phyloP scores from a whole-genome alignment of 2,888 invertebrate genomes.

The Antitype chi region DNA sequence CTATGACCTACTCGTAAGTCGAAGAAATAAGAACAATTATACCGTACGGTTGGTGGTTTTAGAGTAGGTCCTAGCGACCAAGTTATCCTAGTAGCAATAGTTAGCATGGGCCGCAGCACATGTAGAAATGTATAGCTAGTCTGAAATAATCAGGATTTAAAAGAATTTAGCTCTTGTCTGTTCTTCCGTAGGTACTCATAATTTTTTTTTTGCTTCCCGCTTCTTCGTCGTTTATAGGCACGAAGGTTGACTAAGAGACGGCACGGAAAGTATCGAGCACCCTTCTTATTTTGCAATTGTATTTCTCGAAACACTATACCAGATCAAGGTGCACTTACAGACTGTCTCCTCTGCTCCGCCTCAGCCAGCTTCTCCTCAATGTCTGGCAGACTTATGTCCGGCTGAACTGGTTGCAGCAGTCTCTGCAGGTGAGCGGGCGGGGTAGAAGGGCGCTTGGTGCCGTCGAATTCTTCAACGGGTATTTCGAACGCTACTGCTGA shows the following conservation, averaged over 20 bases:
- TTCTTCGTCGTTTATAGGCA: too few relatives aligned
- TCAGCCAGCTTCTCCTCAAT: conserved; percentile 93
- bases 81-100: neutral
- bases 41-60: neutral
- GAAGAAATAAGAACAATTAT: too few relatives aligned
- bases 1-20: too few relatives aligned
- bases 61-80: neutral
- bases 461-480: conserved; percentile 88
- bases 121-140: neutral
- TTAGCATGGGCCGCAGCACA: neutral
- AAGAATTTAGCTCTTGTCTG: too few relatives aligned
- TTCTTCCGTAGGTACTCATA: too few relatives aligned
- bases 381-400: conserved; percentile 91
- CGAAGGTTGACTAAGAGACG: too few relatives aligned
- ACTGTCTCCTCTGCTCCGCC: conserved; percentile 93
- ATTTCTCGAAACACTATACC: too few relatives aligned
- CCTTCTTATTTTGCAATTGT: too few relatives aligned
- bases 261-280: too few relatives aligned
- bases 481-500: conserved; percentile 91
- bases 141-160: too few relatives aligned
- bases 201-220: too few relatives aligned
- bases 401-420: conserved; percentile 91
- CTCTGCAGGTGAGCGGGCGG: conserved; percentile 93
- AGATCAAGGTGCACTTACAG: conserved; percentile 75
- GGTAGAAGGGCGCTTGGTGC: conserved; percentile 86